Percentiles rank a stretch among this genome's conserved stretches.
Conservation (phyloP, 2,888 invertebrate genomes). For the Toxonevra muliebris region DNA sequence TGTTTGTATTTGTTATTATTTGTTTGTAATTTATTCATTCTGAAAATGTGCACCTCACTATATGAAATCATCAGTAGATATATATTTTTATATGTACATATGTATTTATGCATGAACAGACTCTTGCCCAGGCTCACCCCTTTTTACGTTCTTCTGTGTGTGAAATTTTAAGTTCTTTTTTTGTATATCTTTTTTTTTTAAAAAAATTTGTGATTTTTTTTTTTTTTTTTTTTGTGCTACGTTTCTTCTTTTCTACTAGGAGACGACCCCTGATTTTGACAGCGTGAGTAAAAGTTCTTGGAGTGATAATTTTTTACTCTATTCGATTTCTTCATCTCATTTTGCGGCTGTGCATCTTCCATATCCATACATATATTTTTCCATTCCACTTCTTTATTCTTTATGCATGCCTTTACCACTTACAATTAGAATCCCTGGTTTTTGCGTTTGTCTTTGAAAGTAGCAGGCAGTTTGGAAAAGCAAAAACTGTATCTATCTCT, state of each 20-base stretch:
- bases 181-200: not conserved
- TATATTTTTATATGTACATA: not conserved
- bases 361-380: no score
- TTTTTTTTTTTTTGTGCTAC: slow-evolving; percentile 22
- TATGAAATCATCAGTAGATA: not conserved
- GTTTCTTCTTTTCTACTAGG: not conserved
- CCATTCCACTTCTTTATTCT: no score
- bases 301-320: slow-evolving; percentile 32
- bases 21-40: slow-evolving; percentile 22
- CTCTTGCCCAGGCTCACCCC: slow-evolving; percentile 35
- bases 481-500: no score
- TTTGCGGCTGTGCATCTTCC: no score
- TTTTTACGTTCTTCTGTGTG: slow-evolving; percentile 30
- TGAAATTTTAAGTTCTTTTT: slow-evolving; percentile 23
- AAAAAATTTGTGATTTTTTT: slow-evolving; percentile 17
- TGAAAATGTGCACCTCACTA: slow-evolving; percentile 14
- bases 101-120: slow-evolving; percentile 26
- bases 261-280: slow-evolving; percentile 34
- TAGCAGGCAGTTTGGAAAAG: no score
- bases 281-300: slow-evolving; percentile 37
- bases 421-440: no score
- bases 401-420: no score
- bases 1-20: no score
- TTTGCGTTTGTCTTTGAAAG: no score
- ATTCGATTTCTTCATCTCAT: not conserved